Base-by-base conservation (phyloP, 2,797 vertebrate species). In the Scarus forsteni region DNA sequence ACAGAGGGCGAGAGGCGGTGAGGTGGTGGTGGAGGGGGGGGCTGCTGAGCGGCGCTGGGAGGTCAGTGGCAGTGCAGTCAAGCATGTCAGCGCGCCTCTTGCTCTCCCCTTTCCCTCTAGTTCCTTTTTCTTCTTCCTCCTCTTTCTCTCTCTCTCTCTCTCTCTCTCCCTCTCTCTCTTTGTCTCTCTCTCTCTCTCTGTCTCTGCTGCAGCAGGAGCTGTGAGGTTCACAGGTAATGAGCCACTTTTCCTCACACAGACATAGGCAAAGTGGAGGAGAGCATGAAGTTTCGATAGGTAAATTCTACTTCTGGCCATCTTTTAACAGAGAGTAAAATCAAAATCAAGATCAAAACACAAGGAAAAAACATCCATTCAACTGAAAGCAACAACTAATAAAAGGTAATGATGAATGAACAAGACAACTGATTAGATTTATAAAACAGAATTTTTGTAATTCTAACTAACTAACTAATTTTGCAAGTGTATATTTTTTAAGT, bases 61-160 rank as follows among this genome's bases (percentile, higher is more conserved):
- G 92, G 92, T 93, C 92, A 81, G 90, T 89, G 85, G 80, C 60
- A 63, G 92, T 81, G 91, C 90, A 83, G 75, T 60, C 86, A 90
- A 80, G 93, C 93, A 60, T 94, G 89, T 73, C 85, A 85, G 83
- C 64, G 73, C 58, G 80, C 83, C 85, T 86, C 86, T 75, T 60
- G 43, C 84, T 73, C 79, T 45, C 80, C 88, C 68, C 65, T 12
- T 5, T 67, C 62, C 57, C 60, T 76, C 84, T 64, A 57, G 57
- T 85, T 83, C 77, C 73, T n/a, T 60, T 45, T 61, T 54, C 69
- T 61, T 50, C 65, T 43, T 52, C 81, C 63, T 73, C 63, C 76
- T 69, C 70, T 7, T n/a, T n/a, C 45, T 46, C 43, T 63, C 52
- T 18, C 35, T 61, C 42, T 68, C 42, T 45, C 53, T 88, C 86